Evolutionary conservation across 92 coral and sea anemone species (phyloP), one percentile per base, ranked within the genome.

Genomic region (Anthopleura xanthogrammica): DNA sequence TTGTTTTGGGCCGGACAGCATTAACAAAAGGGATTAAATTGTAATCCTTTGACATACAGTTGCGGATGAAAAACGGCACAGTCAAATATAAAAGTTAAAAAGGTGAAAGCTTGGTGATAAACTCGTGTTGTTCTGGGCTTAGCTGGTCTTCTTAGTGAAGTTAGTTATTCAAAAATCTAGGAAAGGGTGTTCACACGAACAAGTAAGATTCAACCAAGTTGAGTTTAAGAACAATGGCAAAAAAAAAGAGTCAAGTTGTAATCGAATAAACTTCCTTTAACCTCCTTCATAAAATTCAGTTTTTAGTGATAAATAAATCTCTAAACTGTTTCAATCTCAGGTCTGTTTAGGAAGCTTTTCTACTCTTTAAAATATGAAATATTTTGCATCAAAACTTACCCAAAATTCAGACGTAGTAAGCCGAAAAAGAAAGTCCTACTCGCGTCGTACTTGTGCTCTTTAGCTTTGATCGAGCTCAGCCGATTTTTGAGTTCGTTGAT

Each of bases 401-500:
- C 14, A 54, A 8, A 54, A 12, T 54, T 54, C 7, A 54, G 16
- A 11, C 58, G 16, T 46, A 24, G 22, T 60, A 36, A 58, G 65
- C 9, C 2, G 50, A 46, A 46, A 58, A 58, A 16, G 48, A 13
- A 71, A 1, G 41, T 39, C 46, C 16, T 72, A 39, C 73, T 60
- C 66, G 7, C 54, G 22, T 41, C 83, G 65, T 20, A 76, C 77
- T 66, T 22, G 83, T 20, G 29, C 70, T 23, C 70, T 62, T 60
- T 14, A 14, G 20, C 13, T 60, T 60, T 2, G 29, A 62, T 62
- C 36, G 36, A 23, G 70, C 76, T 80, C 83, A 80, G 83, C 83
- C 65, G 83, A 80, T 80, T 80, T 46, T 12, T 10, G 83, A 73
- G 83, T 66, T 75, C 76, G 76, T 73, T 75, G 77, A 64, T 72